Evolutionary conservation across 2,113 vertebrate genomes (phyloP), one percentile per base, ranked within the genome.

Genomic region (Pyxicephalus adspersus): DNA sequence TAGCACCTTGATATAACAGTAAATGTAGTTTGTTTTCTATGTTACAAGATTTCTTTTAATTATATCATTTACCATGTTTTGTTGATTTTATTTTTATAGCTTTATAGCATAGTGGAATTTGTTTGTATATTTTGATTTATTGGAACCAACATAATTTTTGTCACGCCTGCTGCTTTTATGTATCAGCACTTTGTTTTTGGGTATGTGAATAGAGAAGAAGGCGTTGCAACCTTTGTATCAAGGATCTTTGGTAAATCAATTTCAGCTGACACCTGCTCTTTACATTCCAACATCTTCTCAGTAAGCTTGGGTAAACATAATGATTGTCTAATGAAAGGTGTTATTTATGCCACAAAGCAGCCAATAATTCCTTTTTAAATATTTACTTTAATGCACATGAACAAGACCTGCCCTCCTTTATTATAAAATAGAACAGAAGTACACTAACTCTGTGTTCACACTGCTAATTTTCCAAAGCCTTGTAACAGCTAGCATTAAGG

Each of bases 301-400:
- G 22, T 65, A 57, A 77, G 61, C 76, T 57, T 65, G 50, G 55
- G 51, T 77, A 64, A 64, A 55, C 63, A 55, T 66, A 54, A 77
- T 55, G 63, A 77, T 34, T 25, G 65, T 55, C 64, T 78, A 67
- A 67, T 67, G 16, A 78, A 78, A 66, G 52, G 52, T 67, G 64
- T 67, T 28, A 67, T 67, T 78, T 57, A 64, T 20, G 64, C 15
- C n/a, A 58, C 34, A 78, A 58, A 31, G 26, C 64, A 55, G 38
- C n/a, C 52, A 66, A 78, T 78, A 64, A 80, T 72, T 55, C 60
- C 61, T 64, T 15, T 73, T 80, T 50, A 73, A 19, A 64, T 73
- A 63, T 52, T 64, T 72, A 38, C 25, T 38, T 31, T 52, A 55
- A 50, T 34, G 28, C 26, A 23, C 20, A 63, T 23, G 45, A 28